A percentile compares a stretch with the other conserved stretches of the same genome.
These are phyloP conservation scores for Eclectus roratus DNA, from an alignment of 2,113 vertebrate genomes.

Conservation along the genomic window DNA sequence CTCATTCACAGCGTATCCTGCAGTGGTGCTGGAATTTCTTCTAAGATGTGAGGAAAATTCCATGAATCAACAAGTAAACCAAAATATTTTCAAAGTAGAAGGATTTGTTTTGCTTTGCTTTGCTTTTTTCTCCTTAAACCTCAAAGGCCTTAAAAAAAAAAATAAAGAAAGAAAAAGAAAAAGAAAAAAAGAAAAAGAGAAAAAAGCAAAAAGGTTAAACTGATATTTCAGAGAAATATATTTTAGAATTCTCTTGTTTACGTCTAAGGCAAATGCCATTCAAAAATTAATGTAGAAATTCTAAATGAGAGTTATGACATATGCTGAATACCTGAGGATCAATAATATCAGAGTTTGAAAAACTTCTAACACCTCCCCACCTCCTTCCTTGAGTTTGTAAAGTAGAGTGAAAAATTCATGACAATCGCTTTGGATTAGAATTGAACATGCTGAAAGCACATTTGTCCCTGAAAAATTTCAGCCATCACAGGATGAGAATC, in stretches of 20 bases:
- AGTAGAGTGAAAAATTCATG: background rate
- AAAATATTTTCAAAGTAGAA: background rate
- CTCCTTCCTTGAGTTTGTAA: background rate
- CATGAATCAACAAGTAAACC: background rate
- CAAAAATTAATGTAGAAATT: background rate
- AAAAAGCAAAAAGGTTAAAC: background rate
- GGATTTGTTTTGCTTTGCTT: background rate
- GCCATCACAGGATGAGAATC: background rate
- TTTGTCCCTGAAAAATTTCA: background rate
- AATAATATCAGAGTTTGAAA: background rate
- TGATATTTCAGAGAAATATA: background rate
- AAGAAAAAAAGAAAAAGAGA: no score
- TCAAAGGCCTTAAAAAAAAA: background rate
- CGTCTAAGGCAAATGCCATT: background rate
- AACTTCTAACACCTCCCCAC: background rate
- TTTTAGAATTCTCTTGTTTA: background rate
- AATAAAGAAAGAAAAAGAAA: no score
- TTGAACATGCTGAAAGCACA: background rate
- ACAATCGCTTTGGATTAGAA: background rate
- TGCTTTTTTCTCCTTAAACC: fast-evolving
- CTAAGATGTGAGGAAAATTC: background rate
- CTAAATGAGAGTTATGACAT: background rate
- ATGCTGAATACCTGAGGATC: background rate
- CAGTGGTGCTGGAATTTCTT: background rate
- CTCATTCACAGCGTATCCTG: background rate